Base-by-base conservation (phyloP, 2,888 invertebrate genomes). In the Lumbricus terrestris region DNA sequence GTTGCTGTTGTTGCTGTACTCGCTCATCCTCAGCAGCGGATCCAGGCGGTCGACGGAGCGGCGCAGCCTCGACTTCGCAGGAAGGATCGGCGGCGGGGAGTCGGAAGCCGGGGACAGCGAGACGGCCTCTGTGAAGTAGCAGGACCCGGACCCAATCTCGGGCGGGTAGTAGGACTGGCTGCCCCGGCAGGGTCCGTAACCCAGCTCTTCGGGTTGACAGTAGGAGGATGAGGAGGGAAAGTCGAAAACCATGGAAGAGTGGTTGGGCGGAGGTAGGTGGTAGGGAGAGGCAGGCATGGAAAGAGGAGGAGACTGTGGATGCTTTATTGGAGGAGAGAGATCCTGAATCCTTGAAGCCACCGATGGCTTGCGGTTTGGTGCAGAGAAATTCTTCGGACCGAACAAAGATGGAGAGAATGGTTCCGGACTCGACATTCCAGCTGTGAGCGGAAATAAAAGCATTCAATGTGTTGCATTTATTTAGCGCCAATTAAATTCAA, bases 1-100 rank as follows among this genome's bases (percentile, higher is more conserved):
- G n/a, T n/a, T n/a, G n/a, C n/a, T n/a, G n/a, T n/a, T 69, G 69
- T 69, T n/a, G 69, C 69, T 69, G 69, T 69, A 69, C n/a, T 69
- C 69, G n/a, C 69, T 69, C 69, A 69, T 69, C n/a, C 69, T 3
- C 5, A n/a, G 0, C 69, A n/a, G n/a, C 29, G 54, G 69, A n/a
- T 69, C 69, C 69, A 69, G n/a, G 29, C 69, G 69, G 69, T 69
- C 69, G 69, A 8, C n/a, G 29, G 69, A n/a, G n/a, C 69, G 69
- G n/a, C 69, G 69, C 69, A 69, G 69, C 29, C n/a, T 69, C 69
- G 69, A 69, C 69, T 69, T 69, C 69, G 69, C 69, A 29, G 69
- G 69, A 29, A 69, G 69, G n/a, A 0, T 69, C 8, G 69, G 69
- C 11, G 69, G 69, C 69, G 69, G 69, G 0, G 69, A 69, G n/a